A percentile compares a stretch with the other conserved stretches of the same genome.
Conservation (phyloP, 2,888 invertebrate genomes). For the Cosmopolites sordidus region DNA sequence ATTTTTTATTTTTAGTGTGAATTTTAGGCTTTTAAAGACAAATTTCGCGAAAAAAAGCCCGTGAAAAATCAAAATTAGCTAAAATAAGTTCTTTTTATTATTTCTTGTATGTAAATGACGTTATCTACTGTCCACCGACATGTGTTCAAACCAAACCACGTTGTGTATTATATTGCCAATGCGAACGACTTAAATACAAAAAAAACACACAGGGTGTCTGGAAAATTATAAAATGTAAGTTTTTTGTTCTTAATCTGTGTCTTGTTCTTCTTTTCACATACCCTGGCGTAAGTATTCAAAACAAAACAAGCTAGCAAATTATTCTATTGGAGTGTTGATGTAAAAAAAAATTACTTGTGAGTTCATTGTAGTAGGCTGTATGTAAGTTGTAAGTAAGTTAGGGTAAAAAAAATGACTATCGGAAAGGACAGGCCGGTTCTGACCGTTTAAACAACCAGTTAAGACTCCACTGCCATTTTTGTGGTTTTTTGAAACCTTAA, state of each 20-base stretch:
- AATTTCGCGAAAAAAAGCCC: too few species aligned
- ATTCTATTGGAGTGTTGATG: neutral
- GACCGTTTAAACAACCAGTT: conserved; percentile 43
- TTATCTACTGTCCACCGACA: neutral
- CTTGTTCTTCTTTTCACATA: too few species aligned
- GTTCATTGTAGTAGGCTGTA: conserved; percentile 39
- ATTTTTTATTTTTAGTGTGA: neutral
- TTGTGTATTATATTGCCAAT: too few species aligned
- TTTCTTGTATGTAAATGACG: neutral
- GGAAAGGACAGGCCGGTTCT: conserved; percentile 31
- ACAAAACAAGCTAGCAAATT: neutral
- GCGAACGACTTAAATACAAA: too few species aligned
- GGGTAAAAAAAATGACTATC: conserved; percentile 11
- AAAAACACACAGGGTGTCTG: too few species aligned
- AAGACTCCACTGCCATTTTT: conserved; percentile 43
- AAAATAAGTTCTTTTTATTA: too few species aligned
- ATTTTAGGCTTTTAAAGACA: too few species aligned
- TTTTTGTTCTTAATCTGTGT: too few species aligned
- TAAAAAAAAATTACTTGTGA: neutral
- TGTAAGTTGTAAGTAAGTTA: conserved; percentile 43
- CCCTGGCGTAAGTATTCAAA: too few species aligned
- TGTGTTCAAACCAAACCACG: neutral
- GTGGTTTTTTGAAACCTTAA: conserved; percentile 37
- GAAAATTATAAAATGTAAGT: too few species aligned
- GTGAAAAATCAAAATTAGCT: neutral